Evolutionary conservation across 2,888 invertebrate genomes (phyloP).

Genomic region (Brenthis hecate): DNA sequence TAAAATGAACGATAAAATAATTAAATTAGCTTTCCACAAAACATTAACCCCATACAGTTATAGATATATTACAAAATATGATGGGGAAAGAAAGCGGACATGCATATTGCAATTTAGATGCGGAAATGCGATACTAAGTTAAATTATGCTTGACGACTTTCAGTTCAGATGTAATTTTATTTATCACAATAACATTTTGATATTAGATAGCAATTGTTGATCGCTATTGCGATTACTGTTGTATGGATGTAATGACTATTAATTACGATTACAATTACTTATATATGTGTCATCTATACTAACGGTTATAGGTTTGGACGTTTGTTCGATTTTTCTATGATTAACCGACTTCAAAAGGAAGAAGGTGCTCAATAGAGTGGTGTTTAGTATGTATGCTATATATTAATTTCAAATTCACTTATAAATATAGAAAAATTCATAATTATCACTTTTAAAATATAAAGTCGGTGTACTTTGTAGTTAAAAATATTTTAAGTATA

Average conservation of each 20-base stretch:
- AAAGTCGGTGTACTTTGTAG: too few species aligned
- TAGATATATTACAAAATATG: constrained; percentile 19
- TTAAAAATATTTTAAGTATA: too few species aligned
- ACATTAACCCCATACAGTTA: constrained; percentile 1
- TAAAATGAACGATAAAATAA: background rate
- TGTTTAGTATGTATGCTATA: too few species aligned
- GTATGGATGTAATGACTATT: constrained; percentile 23
- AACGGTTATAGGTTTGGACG: background rate
- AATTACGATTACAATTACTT: constrained; percentile 30
- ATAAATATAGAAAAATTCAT: too few species aligned
- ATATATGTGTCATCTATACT: constrained; percentile 4
- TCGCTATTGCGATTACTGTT: constrained; percentile 32
- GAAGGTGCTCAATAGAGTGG: too few species aligned
- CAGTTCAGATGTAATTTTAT: constrained; percentile 42
- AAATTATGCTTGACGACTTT: constrained; percentile 66
- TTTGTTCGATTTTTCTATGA: too few species aligned
- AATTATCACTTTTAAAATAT: too few species aligned
- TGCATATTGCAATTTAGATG: constrained; percentile 76
- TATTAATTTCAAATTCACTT: too few species aligned
- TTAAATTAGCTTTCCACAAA: background rate
- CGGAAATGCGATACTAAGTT: constrained; percentile 63
- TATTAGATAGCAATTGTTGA: constrained; percentile 32
- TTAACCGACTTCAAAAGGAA: too few species aligned
- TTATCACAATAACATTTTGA: constrained; percentile 40
- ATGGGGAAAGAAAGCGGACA: constrained; percentile 66